phyloP scores from a whole-genome alignment of 2,797 vertebrate genomes.

The Heterohyrax brucei region DNA sequence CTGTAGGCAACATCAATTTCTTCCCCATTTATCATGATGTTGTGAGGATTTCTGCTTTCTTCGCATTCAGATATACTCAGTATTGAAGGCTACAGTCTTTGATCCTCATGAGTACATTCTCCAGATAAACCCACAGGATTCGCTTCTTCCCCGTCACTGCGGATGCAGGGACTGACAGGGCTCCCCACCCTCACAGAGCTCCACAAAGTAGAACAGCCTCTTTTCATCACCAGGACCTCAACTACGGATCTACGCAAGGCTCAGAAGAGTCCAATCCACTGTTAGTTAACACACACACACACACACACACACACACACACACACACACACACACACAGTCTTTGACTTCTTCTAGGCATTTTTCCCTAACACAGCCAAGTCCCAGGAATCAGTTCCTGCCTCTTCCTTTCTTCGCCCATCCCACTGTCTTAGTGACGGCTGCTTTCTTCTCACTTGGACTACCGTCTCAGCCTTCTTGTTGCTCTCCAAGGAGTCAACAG shows the following conservation, averaged over 20 bases:
- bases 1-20: not conserved
- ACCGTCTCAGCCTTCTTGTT: not conserved
- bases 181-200: not conserved
- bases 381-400: not conserved
- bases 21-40: not conserved
- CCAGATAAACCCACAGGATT: not conserved
- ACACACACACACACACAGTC: too few relatives aligned
- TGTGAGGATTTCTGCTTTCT: not conserved
- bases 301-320: too few relatives aligned
- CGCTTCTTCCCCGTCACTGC: not conserved
- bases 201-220: not conserved
- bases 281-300: not conserved
- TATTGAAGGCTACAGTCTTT: not conserved
- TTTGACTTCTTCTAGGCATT: not conserved
- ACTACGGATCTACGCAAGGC: not conserved
- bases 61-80: not conserved
- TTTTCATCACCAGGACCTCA: not conserved
- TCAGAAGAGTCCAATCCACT: not conserved
- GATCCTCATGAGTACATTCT: not conserved
- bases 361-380: not conserved
- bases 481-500: slow-evolving; percentile 23
- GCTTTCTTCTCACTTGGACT: not conserved
- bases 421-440: not conserved
- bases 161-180: not conserved
- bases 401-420: not conserved